phyloP scores from a whole-genome alignment of 1,140 invertebrate genomes.

The Lycorma delicatula region DNA sequence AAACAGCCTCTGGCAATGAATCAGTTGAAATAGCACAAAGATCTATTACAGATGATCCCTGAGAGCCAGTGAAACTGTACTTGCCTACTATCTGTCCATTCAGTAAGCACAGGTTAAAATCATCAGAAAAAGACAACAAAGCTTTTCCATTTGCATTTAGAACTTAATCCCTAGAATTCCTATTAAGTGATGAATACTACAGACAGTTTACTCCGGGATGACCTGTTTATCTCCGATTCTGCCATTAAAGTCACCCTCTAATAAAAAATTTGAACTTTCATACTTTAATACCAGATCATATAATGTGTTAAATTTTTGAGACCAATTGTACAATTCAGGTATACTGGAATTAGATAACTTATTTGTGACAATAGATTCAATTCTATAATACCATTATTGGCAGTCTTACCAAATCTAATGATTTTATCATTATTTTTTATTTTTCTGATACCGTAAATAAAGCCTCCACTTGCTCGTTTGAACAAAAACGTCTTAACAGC shows the following conservation, averaged over 20 bases:
- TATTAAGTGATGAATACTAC: neutral
- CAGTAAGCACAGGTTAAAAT: neutral
- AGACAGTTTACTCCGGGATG: neutral
- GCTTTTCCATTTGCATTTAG: neutral
- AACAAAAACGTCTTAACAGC: neutral
- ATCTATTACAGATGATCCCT: neutral
- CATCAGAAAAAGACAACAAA: neutral
- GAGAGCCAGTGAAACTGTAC: neutral
- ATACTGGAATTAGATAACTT: neutral
- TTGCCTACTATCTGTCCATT: neutral
- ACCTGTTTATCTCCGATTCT: neutral
- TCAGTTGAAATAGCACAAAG: neutral
- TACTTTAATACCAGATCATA: neutral
- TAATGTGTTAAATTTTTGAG: neutral
- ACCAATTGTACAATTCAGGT: neutral
- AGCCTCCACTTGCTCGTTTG: neutral
- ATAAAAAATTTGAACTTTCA: neutral
- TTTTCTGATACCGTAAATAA: neutral
- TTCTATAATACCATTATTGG: neutral
- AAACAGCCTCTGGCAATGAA: neutral
- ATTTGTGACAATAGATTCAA: neutral
- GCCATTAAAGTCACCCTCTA: neutral
- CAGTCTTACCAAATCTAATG: neutral
- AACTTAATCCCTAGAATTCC: neutral
- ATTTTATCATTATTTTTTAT: neutral